These are phyloP conservation scores for Lacerta agilis DNA, from an alignment of 2,797 vertebrate genomes.

Conservation along the genomic window DNA sequence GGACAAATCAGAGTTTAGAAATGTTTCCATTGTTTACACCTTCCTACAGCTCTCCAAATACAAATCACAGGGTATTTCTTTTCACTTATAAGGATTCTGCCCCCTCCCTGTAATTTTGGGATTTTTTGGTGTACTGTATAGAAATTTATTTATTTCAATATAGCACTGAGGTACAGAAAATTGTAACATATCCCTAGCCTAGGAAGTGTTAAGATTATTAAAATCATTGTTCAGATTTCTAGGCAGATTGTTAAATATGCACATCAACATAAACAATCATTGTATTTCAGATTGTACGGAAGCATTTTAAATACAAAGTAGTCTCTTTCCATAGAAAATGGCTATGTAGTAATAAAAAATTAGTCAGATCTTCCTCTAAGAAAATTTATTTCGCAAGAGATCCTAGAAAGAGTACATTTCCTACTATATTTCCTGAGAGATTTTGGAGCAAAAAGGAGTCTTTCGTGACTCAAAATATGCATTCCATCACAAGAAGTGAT, in stretches of 20 bases:
- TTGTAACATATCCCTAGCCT: neutral
- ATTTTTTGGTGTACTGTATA: neutral
- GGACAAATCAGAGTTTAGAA: too few species aligned
- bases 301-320: slow-evolving; percentile 14
- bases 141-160: neutral
- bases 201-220: slow-evolving; percentile 1
- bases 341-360: neutral
- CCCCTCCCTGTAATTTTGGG: neutral
- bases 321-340: slow-evolving; percentile 24
- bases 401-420: neutral
- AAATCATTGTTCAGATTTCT: neutral
- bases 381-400: slow-evolving; percentile 17
- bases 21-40: too few species aligned
- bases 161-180: neutral
- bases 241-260: neutral
- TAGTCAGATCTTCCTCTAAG: slow-evolving; percentile 27
- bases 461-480: neutral
- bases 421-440: neutral
- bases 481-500: neutral
- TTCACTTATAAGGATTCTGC: neutral
- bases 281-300: slow-evolving; percentile 44
- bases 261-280: neutral
- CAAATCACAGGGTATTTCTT: neutral
- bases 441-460: neutral
- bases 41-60: neutral